Conservation (phyloP, 1,140 invertebrate species). For the Meteorus sp. region DNA sequence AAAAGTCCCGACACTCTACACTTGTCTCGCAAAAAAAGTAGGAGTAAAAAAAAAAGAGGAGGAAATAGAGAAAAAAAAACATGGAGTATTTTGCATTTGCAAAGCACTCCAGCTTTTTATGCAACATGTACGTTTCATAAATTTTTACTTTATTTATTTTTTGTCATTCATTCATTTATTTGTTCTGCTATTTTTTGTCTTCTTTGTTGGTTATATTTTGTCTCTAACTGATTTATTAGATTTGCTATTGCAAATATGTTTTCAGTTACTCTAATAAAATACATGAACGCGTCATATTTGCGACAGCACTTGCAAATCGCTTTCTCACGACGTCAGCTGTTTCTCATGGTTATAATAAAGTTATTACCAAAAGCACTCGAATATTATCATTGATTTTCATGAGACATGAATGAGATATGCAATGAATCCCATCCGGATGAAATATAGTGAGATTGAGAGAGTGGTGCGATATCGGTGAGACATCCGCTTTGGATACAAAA, state of each 20-base stretch:
- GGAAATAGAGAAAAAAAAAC: not conserved
- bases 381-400: conserved; percentile 20
- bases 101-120: not conserved
- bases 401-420: not conserved
- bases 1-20: conserved; percentile 1
- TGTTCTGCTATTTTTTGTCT: not conserved
- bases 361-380: conserved; percentile 16
- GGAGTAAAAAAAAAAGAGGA: not conserved
- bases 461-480: no score
- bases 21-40: not conserved
- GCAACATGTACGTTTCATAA: not conserved
- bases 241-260: not conserved
- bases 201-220: no score
- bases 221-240: no score
- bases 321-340: no score
- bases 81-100: not conserved
- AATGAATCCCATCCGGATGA: not conserved
- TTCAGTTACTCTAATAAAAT: no score
- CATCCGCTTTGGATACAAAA: conserved; percentile 14
- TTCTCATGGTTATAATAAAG: not conserved
- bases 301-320: no score
- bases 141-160: conserved; percentile 9
- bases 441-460: not conserved
- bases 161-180: not conserved
- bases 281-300: no score